phyloP scores from a whole-genome alignment of 1,140 invertebrate species.

The Coptotermes formosanus region DNA sequence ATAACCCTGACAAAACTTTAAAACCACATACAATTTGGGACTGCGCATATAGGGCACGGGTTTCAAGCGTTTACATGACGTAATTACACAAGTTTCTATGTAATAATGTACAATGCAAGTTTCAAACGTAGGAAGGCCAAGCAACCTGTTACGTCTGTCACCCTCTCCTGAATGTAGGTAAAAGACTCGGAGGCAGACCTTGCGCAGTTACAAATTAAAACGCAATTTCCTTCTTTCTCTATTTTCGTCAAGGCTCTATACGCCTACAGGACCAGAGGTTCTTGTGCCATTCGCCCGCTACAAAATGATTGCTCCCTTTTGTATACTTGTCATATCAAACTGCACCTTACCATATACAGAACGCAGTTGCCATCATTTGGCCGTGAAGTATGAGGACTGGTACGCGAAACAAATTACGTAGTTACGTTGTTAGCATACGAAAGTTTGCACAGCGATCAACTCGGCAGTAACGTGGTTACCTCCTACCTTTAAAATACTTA shows the following conservation, averaged over 20 bases:
- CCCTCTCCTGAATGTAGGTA: neutral
- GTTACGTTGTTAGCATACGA: neutral
- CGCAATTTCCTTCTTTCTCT: slow-evolving; percentile 11
- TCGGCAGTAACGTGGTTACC: too few species aligned
- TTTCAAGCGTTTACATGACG: neutral
- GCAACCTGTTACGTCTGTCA: neutral
- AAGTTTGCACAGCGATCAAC: too few species aligned
- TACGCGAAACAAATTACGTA: neutral
- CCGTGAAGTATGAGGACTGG: neutral
- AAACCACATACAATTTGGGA: neutral
- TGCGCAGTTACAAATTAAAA: neutral
- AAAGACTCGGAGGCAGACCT: neutral
- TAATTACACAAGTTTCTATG: neutral
- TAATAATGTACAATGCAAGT: neutral
- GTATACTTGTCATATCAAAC: neutral
- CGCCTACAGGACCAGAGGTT: neutral
- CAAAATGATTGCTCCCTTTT: neutral
- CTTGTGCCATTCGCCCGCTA: neutral
- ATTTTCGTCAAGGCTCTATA: neutral
- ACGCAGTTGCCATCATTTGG: neutral
- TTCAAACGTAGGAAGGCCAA: neutral
- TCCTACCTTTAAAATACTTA: too few species aligned
- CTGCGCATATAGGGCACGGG: neutral
- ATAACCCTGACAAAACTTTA: too few species aligned
- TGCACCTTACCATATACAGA: neutral